phyloP scores from a whole-genome alignment of 2,797 vertebrate genomes.

The Hipposideros larvatus region DNA sequence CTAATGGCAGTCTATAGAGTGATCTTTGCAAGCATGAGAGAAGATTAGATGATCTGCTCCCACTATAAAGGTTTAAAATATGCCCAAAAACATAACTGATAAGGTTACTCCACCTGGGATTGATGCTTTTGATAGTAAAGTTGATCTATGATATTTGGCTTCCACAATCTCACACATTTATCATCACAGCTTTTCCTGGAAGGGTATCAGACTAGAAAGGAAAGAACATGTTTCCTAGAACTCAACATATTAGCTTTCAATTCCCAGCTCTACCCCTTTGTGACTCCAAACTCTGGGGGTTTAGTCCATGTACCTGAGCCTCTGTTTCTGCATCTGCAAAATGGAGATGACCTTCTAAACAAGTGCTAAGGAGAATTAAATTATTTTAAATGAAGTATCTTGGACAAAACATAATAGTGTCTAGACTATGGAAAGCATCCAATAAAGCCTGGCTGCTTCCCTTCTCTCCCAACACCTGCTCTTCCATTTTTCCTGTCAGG shows the following conservation, averaged over 20 bases:
- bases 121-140: neutral
- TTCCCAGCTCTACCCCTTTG: neutral
- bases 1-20: neutral
- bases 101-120: neutral
- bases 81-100: neutral
- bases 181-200: neutral
- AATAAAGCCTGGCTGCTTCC: neutral
- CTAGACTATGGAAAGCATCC: neutral
- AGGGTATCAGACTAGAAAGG: neutral
- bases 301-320: neutral
- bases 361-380: conserved; percentile 26
- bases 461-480: neutral
- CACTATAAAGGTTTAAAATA: neutral
- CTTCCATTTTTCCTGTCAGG: neutral
- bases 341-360: neutral
- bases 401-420: neutral
- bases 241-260: neutral
- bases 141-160: neutral
- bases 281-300: neutral
- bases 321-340: conserved; percentile 35
- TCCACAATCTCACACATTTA: neutral
- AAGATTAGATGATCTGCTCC: neutral
- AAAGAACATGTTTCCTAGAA: neutral
- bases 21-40: neutral
- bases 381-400: neutral